These are phyloP conservation scores for Oreonectes daqikongensis DNA, from an alignment of 2,797 vertebrate species.

Conservation along the genomic window DNA sequence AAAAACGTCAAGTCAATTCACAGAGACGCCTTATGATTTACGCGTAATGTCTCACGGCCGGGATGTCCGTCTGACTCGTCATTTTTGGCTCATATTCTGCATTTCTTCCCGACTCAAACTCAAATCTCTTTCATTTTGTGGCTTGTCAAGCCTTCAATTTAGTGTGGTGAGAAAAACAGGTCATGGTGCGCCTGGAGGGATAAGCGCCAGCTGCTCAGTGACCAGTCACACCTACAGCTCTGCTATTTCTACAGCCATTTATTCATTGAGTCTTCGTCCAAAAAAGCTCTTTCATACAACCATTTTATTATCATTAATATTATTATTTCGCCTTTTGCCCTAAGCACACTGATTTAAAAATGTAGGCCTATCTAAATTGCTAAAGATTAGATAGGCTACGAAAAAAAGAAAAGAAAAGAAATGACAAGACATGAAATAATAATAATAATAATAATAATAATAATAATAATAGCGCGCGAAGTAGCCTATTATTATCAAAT, in stretches of 20 bases:
- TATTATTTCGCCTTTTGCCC: not conserved
- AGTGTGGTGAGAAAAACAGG: slow-evolving; percentile 79
- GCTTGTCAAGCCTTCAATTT: slow-evolving; percentile 75
- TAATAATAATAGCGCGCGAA: too few relatives aligned
- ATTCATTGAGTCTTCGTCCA: slow-evolving; percentile 73
- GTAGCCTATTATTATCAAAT: too few relatives aligned
- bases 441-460: too few relatives aligned
- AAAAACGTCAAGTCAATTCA: not conserved
- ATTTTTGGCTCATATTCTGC: slow-evolving; percentile 75
- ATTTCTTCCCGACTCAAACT: slow-evolving; percentile 74
- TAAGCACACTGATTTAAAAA: too few relatives aligned
- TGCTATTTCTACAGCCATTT: slow-evolving; percentile 64
- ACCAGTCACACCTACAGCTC: slow-evolving; percentile 68
- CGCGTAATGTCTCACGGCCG: slow-evolving; percentile 54
- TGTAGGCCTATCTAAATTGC: too few relatives aligned
- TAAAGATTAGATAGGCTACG: too few relatives aligned
- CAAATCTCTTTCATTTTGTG: slow-evolving; percentile 67
- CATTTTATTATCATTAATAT: slow-evolving; percentile 63
- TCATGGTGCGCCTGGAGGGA: slow-evolving; percentile 73
- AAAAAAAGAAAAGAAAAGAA: too few relatives aligned
- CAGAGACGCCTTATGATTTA: slow-evolving; percentile 32
- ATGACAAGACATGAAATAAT: too few relatives aligned
- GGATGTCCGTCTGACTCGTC: slow-evolving; percentile 68
- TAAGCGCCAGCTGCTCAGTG: slow-evolving; percentile 78
- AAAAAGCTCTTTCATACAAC: slow-evolving; percentile 60